Evolutionary conservation across 2,888 invertebrate species (phyloP), one percentile per base, ranked within the genome.

Genomic region (Ferrisia virgata): DNA sequence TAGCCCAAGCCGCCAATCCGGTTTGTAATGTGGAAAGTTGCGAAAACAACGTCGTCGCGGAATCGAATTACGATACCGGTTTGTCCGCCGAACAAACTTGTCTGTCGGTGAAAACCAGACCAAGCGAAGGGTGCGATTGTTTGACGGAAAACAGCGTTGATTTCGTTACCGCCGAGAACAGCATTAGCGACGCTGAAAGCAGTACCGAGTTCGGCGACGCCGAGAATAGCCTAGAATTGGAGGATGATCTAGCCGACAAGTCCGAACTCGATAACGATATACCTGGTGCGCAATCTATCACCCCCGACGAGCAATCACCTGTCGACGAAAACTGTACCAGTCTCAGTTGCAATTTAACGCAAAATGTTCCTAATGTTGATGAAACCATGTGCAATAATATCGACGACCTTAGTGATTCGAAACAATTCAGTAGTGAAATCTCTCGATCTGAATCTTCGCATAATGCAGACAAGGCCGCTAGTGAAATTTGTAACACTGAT

Each of bases 71-170:
- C 47, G 80, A 80, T 15, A n/a, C n/a, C n/a, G 31, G 18, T 2
- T 9, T 80, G 11, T 15, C 28, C 1, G 2, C 15, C 53, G 80
- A 80, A 31, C 31, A 80, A 18, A n/a, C 13, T 3, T 28, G 47
- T 18, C 8, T 80, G 6, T 39, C 80, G 13, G 47, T 79, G 4
- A 79, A 31, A 47, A 47, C 25, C 39, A 31, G 6, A 79, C 40
- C 18, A 1, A 22, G 0, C 36, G 72, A 76, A 25, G 72, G 72
- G 0, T 36, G 13, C 22, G 83, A 83, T 18, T 83, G 83, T 33
- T 22, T 83, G 76, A 83, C 83, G 18, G 83, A 83, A 43, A 83
- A 83, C 31, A 83, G 83, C 76, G 64, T 69, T 8, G 83, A 83
- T 5, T 83, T 83, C 28, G 76, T 76, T 5, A 83, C 83, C 13